phyloP scores from a whole-genome alignment of 2,113 vertebrate genomes.

The Aegotheles bennettii region DNA sequence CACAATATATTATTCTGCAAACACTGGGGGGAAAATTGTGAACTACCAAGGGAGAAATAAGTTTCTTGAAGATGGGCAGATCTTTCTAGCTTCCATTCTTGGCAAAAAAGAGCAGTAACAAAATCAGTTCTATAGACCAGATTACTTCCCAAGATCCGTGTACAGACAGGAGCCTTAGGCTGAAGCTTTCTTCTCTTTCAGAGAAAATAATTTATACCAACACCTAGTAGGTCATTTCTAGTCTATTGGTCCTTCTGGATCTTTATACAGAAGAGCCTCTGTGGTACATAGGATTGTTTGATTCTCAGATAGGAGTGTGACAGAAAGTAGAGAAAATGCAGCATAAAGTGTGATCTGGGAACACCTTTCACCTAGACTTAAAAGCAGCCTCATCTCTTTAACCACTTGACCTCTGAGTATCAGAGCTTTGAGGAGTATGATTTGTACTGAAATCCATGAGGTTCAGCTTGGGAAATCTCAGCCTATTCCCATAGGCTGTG shows the following conservation, averaged over 20 bases:
- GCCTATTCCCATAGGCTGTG: neutral
- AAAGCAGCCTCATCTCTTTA: neutral
- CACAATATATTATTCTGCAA: neutral
- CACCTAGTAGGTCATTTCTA: neutral
- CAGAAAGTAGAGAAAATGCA: neutral
- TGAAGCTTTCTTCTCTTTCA: neutral
- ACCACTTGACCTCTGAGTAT: neutral
- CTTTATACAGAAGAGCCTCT: neutral
- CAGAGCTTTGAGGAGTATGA: neutral
- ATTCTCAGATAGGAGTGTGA: neutral
- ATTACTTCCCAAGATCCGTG: neutral
- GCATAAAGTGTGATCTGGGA: neutral
- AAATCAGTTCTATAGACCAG: neutral
- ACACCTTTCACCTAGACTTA: neutral
- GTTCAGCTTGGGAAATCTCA: neutral
- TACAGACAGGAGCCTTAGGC: neutral
- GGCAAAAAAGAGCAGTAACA: neutral
- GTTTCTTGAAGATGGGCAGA: neutral
- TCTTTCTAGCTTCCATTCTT: neutral
- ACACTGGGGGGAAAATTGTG: neutral
- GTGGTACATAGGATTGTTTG: neutral
- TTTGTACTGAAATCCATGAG: accelerated
- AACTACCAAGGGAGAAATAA: neutral
- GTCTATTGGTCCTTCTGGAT: neutral
- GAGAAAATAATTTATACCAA: neutral